Evolutionary conservation across 2,888 invertebrate species (phyloP), one percentile per base, ranked within the genome.

Genomic region (Anarsia innoxiella): DNA sequence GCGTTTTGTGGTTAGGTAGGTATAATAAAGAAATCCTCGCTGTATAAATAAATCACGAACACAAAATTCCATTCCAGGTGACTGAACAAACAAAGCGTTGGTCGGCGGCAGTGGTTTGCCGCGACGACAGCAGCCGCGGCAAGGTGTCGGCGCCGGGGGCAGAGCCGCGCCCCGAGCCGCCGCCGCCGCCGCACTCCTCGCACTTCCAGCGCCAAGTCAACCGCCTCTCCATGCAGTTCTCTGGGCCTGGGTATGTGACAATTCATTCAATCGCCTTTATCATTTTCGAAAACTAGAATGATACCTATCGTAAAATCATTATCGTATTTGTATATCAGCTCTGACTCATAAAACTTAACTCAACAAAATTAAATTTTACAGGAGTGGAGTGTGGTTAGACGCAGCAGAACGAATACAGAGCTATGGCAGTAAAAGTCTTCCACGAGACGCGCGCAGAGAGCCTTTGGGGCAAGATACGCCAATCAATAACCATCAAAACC

Each of bases 151-250:
- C 59, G 34, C 53, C 66, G 13, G 72, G 67, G 32, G 68, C 63
- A 15, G 64, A 62, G 44, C 67, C 61, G 43, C 72, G 66, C 49
- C 4, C 60, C 61, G 9, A 74, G 67, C 36, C 54, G 70, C 28
- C 59, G 89, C 38, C 49, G 44, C 3, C 47, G 44, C 14, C 45
- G 19, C 49, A 49, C 15, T 44, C 54, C 23, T 66, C 57, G 0
- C 70, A 77, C 52, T 88, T 87, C 60, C 86, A 87, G 48, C 65
- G 88, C 86, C 71, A 90, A 85, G 58, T 76, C 40, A 91, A 91
- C 61, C 85, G 95, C 12, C 84, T 95, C 27, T 95, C 95, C 1
- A 94, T 95, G 90, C 94, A 94, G 75, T 93, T 93, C 68, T 88
- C 93, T n/a, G 92, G 93, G 29, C 89, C 89, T 26, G 91, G 92